Evolutionary conservation across 2,113 vertebrate species (phyloP).

Genomic region (Xenus cinereus): DNA sequence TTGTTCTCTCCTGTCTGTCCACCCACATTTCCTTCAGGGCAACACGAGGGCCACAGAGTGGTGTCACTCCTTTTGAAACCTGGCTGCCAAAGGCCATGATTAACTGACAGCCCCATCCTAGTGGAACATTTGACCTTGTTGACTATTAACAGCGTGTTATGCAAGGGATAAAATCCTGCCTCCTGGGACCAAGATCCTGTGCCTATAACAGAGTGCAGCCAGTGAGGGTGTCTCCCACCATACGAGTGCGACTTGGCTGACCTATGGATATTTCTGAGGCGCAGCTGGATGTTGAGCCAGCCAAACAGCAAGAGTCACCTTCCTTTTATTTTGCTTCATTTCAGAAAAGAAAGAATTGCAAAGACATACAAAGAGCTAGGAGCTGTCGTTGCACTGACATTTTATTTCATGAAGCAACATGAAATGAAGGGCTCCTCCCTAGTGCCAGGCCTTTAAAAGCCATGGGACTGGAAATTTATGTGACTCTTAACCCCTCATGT

Average conservation of each 20-base stretch:
- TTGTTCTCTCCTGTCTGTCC: not conserved
- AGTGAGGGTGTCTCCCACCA: not conserved
- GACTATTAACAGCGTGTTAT: not conserved
- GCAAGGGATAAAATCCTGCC: not conserved
- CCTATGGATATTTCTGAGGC: not conserved
- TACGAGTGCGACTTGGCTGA: rapidly evolving
- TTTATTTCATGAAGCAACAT: rapidly evolving
- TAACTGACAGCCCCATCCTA: not conserved
- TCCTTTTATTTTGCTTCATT: not conserved
- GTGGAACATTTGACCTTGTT: not conserved
- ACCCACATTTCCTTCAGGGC: not conserved
- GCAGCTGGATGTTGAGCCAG: not conserved
- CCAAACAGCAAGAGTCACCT: not conserved
- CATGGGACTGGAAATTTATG: not conserved
- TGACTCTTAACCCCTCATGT: not conserved
- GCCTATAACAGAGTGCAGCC: rapidly evolving
- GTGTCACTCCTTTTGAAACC: not conserved
- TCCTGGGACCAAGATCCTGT: not conserved
- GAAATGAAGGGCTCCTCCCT: not conserved
- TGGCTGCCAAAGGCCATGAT: not conserved
- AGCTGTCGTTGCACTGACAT: not conserved
- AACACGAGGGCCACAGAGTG: rapidly evolving
- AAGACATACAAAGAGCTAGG: not conserved
- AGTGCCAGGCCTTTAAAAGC: not conserved
- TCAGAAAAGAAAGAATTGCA: not conserved